These are phyloP conservation scores for Rhagoletis pomonella DNA, from an alignment of 1,140 invertebrate species.

Conservation along the genomic window DNA sequence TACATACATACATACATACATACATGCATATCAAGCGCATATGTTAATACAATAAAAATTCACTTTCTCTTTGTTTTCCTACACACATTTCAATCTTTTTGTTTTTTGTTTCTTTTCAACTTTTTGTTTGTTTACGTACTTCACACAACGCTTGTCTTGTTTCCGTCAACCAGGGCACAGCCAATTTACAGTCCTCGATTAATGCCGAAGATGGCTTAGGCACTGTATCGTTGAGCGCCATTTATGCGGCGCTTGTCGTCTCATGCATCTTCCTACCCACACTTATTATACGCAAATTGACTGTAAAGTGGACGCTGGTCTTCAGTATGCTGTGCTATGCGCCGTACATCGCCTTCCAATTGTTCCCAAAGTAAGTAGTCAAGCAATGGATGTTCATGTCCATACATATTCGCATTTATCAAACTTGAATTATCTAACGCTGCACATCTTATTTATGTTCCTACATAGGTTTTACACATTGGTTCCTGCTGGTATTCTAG, in stretches of 20 bases:
- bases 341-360: slow-evolving; percentile 94
- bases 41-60: slow-evolving; percentile 23
- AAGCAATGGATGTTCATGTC: too few species aligned
- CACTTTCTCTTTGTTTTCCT: slow-evolving; percentile 28
- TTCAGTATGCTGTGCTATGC: slow-evolving; percentile 93
- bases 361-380: slow-evolving; percentile 80
- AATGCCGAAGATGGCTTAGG: slow-evolving; percentile 89
- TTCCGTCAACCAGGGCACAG: slow-evolving; percentile 80
- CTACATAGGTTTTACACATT: slow-evolving; percentile 87
- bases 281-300: slow-evolving; percentile 90
- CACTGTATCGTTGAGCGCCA: slow-evolving; percentile 87
- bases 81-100: not conserved
- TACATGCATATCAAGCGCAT: not conserved
- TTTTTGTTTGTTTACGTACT: not conserved
- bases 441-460: not conserved
- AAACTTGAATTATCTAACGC: not conserved
- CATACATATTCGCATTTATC: not conserved
- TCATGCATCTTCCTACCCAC: slow-evolving; percentile 96
- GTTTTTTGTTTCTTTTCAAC: slow-evolving; percentile 30
- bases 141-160: not conserved
- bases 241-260: slow-evolving; percentile 91
- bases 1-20: too few species aligned
- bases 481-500: slow-evolving; percentile 90
- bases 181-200: slow-evolving; percentile 91
- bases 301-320: slow-evolving; percentile 96